A percentile compares a stretch with the other conserved stretches of the same genome.
These are phyloP conservation scores for Lynx canadensis DNA, from an alignment of 2,113 vertebrate genomes.

Conservation along the genomic window DNA sequence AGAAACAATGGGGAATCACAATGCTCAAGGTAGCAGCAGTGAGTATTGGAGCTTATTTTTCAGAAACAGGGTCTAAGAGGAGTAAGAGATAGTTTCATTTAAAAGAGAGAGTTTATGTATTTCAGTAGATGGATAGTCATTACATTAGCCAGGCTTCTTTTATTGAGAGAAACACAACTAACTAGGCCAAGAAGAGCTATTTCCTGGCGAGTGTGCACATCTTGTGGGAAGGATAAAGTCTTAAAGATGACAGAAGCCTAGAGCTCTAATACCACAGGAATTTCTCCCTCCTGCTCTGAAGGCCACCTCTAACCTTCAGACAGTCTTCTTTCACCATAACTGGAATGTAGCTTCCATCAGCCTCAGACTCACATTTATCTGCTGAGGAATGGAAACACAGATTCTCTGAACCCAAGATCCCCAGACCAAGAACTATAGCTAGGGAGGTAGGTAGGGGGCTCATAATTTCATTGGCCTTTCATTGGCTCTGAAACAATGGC, in stretches of 20 bases:
- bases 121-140: background rate
- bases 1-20: background rate
- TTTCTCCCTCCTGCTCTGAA: background rate
- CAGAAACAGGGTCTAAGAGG: background rate
- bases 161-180: background rate
- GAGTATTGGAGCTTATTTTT: background rate
- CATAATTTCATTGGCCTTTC: no score
- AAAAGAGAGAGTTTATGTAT: background rate
- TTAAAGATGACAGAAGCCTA: background rate
- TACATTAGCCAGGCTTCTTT: background rate
- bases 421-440: background rate
- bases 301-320: background rate
- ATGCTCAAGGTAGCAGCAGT: background rate
- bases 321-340: background rate
- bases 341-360: background rate
- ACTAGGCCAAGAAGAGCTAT: background rate
- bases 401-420: background rate
- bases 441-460: background rate
- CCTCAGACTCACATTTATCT: background rate
- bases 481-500: background rate
- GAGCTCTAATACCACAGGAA: background rate
- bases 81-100: background rate
- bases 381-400: background rate
- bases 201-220: background rate
- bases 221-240: background rate